These are phyloP conservation scores for Pollicipes pollicipes DNA, from an alignment of 1,140 invertebrate species.

Conservation along the genomic window DNA sequence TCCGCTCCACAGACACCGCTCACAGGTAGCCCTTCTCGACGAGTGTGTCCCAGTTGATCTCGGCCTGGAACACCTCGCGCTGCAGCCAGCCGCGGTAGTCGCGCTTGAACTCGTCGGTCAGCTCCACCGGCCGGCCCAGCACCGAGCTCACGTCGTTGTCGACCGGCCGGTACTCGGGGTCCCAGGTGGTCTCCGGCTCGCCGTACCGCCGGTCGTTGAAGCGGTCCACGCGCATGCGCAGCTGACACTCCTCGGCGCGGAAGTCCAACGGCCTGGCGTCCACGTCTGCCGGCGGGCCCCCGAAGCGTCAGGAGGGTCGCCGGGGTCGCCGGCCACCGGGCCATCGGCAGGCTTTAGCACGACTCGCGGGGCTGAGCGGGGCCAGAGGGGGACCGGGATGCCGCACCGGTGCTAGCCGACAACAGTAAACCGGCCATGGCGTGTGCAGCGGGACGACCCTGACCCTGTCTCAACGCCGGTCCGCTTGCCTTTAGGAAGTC, in stretches of 20 bases:
- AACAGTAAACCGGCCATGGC: too few species aligned
- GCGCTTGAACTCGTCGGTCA: conserved; percentile 87
- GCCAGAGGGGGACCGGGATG: too few species aligned
- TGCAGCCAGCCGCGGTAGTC: conserved; percentile 94
- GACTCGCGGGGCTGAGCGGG: too few species aligned
- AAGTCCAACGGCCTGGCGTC: conserved; percentile 97
- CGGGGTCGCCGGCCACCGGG: too few species aligned
- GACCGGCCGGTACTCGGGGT: conserved; percentile 60
- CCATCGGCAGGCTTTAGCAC: too few species aligned
- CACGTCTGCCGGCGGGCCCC: conserved; percentile 49
- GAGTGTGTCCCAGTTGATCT: conserved; percentile 42
- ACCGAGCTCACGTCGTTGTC: conserved; percentile 71
- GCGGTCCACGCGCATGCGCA: conserved; percentile 50
- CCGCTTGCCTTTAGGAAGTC: too few species aligned
- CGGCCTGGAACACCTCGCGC: conserved; percentile 80
- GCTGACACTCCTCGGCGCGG: conserved; percentile 89
- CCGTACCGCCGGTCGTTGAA: conserved; percentile 86
- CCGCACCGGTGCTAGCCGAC: too few species aligned
- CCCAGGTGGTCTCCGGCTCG: conserved; percentile 19
- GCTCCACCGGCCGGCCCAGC: conserved; percentile 51
- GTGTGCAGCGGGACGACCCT: too few species aligned
- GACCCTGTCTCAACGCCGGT: too few species aligned
- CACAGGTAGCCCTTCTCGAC: conserved; percentile 18
- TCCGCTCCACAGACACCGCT: not conserved
- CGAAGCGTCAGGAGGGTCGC: too few species aligned